phyloP scores from a whole-genome alignment of 1,140 invertebrate species.

The Cotesia chilonis region DNA sequence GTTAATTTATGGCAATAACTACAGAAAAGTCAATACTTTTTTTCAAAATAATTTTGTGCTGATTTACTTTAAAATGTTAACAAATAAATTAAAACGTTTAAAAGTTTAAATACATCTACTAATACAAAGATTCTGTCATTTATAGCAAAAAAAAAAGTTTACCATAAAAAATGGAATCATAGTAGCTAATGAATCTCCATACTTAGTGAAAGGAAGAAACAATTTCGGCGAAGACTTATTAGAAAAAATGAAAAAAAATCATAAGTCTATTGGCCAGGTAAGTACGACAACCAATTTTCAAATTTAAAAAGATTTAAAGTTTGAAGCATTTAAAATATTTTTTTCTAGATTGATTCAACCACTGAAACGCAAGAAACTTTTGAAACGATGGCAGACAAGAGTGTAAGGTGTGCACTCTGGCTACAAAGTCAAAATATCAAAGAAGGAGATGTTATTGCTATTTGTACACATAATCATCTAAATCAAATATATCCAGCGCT shows the following conservation, averaged over 20 bases:
- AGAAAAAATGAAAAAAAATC: conserved; percentile 26
- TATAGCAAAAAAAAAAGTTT: conserved; percentile 12
- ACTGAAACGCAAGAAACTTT: conserved; percentile 62
- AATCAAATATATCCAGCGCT: conserved; percentile 62
- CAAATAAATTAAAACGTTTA: no score
- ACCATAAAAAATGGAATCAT: conserved; percentile 40
- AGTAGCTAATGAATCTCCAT: conserved; percentile 11
- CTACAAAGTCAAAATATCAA: conserved; percentile 58
- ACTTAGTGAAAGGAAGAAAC: neutral
- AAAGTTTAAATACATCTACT: no score
- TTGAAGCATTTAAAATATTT: neutral
- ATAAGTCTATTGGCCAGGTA: conserved; percentile 39
- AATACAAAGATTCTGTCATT: no score
- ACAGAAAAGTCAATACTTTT: no score
- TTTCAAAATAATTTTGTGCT: no score
- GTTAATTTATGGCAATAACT: no score
- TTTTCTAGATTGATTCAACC: conserved; percentile 57
- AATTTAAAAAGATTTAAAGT: conserved; percentile 9
- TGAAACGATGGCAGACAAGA: conserved; percentile 52
- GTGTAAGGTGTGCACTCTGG: conserved; percentile 59
- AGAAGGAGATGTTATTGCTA: conserved; percentile 58
- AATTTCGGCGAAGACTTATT: conserved; percentile 36
- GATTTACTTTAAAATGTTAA: no score
- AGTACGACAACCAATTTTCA: neutral
- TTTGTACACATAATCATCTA: conserved; percentile 62